Base-by-base conservation (phyloP, 2,113 vertebrate genomes). In the Climacteris rufus region DNA sequence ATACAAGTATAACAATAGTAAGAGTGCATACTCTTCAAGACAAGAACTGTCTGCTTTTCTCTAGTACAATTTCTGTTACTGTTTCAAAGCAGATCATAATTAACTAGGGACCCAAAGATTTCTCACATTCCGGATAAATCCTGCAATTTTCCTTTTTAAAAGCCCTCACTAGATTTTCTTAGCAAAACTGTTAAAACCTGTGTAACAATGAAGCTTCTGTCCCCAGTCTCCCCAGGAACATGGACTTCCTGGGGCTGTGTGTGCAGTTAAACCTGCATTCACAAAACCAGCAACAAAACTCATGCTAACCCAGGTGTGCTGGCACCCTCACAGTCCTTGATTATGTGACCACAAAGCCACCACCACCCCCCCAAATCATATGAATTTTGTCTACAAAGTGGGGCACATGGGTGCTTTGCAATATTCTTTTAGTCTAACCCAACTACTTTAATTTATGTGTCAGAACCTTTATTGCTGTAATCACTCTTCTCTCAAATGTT, bases 231-330 rank as follows among this genome's bases (percentile, higher is more conserved):
- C 50, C 49, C 0, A 0, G 35, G 53, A 83, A 33, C 15, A 31
- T 0, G 0, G 13, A 14, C 31, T 27, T 81, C 59, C 39, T 66
- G 45, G 23, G 19, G 13, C 16, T 33, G 28, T 0, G 0, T 28
- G 25, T n/a, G 40, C 42, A 22, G 15, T 11, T 66, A 45, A 63
- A 54, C 5, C 28, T 49, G 30, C 8, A 2, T 10, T 45, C 71
- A 65, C 66, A 66, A 71, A 83, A 79, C 8, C 60, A 37, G 10
- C 3, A 1, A 57, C 40, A 79, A 89, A 90, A 18, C 20, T 40
- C 59, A 13, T 17, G 24, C 53, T 66, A 16, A 70, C 18, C 37
- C 2, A 1, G 28, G 12, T 30, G 52, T 50, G 66, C 76, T 66
- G 7, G 1, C 47, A 47, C 59, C 25, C 27, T 69, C 2, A 0